These are phyloP conservation scores for Pseudomyrmex flavicornis DNA, from an alignment of 1,140 invertebrate species.

Conservation along the genomic window DNA sequence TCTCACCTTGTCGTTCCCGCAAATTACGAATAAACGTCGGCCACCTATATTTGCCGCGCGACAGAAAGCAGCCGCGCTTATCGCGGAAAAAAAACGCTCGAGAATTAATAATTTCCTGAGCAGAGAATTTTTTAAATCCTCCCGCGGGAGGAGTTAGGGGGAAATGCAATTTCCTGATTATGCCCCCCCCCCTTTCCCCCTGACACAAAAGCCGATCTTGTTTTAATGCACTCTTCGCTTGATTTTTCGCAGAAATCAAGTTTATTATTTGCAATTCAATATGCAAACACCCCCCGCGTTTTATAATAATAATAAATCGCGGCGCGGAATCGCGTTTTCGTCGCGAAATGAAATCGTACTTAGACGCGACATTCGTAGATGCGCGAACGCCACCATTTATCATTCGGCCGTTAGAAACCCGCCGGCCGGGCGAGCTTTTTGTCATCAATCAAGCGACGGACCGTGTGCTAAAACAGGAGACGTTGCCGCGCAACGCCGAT, in stretches of 20 bases:
- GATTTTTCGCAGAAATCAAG: background rate
- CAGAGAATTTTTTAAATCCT: conserved; percentile 43
- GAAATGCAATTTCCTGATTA: conserved; percentile 48
- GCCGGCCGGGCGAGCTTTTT: conserved; percentile 18
- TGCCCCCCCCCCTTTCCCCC: background rate
- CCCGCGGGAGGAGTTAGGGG: no score
- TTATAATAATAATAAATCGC: background rate
- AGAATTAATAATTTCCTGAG: conserved; percentile 56
- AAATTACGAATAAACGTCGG: conserved; percentile 54
- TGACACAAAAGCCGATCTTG: conserved; percentile 29
- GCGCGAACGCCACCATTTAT: conserved; percentile 45
- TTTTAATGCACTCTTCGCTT: conserved; percentile 19
- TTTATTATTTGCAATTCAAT: background rate
- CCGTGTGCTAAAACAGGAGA: conserved; percentile 40
- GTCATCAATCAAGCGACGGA: conserved; percentile 53
- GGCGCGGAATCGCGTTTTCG: background rate
- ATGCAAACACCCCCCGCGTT: background rate
- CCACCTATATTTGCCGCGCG: conserved; percentile 30
- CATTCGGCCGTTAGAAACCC: conserved; percentile 38
- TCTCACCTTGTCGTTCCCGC: conserved; percentile 47
- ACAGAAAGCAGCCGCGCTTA: background rate
- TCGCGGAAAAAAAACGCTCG: conserved; percentile 11
- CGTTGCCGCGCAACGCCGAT: conserved; percentile 27
- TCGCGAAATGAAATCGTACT: conserved; percentile 27
- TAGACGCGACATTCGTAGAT: conserved; percentile 50